Percentiles rank a stretch among this genome's conserved stretches.
phyloP scores from a whole-genome alignment of 2,113 vertebrate species.

The Sturnus vulgaris region DNA sequence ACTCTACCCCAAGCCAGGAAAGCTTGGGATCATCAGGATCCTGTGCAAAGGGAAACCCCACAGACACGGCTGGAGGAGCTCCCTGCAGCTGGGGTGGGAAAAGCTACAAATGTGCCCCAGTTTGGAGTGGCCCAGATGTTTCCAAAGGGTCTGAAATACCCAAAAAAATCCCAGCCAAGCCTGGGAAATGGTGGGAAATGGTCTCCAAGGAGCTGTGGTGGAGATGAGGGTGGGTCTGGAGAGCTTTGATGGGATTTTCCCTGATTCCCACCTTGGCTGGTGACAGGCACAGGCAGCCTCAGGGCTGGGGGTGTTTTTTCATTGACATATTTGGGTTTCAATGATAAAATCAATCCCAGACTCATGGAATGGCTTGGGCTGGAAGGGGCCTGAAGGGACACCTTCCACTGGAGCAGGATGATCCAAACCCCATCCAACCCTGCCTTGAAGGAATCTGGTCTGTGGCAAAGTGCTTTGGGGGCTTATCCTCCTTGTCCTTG shows the following conservation, averaged over 20 bases:
- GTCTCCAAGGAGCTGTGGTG: neutral
- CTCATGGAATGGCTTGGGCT: neutral
- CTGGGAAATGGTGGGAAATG: neutral
- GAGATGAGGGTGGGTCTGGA: neutral
- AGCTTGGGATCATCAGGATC: accelerated
- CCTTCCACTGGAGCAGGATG: neutral
- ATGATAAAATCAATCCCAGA: neutral
- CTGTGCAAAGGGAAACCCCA: neutral
- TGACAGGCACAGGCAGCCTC: neutral
- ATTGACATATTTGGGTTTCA: neutral
- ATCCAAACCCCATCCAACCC: neutral
- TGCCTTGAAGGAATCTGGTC: neutral
- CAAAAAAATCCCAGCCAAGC: neutral
- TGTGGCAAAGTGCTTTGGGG: neutral
- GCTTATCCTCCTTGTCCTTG: neutral
- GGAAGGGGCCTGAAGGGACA: neutral
- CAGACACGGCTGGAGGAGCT: neutral
- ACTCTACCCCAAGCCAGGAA: neutral
- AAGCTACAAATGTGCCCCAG: neutral
- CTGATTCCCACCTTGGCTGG: neutral
- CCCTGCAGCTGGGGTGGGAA: neutral
- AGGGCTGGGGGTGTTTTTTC: neutral
- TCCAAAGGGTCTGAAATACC: neutral
- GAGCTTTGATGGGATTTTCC: neutral
- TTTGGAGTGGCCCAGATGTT: neutral